Evolutionary conservation across 2,888 invertebrate genomes (phyloP).

Genomic region (Pelosia muscerda): DNA sequence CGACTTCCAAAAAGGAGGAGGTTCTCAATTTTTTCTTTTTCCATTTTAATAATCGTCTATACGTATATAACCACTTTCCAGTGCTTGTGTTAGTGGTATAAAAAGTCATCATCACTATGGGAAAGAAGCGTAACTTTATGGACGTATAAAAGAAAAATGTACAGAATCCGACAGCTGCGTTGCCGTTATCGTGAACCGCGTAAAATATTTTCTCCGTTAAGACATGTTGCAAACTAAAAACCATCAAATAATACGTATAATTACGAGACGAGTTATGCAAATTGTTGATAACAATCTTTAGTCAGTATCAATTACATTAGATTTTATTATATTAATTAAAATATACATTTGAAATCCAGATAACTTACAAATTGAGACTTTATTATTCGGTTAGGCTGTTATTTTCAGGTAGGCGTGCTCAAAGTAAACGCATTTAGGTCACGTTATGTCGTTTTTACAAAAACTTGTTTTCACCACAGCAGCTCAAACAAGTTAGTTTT

Average conservation of each 20-base stretch:
- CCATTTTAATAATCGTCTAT: too few species aligned
- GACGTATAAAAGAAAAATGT: neutral
- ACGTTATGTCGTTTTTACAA: neutral
- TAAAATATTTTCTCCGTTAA: neutral
- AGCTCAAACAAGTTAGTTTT: too few species aligned
- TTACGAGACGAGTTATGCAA: slow-evolving; percentile 35
- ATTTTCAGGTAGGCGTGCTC: neutral
- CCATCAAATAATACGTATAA: slow-evolving; percentile 40
- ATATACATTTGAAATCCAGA: slow-evolving; percentile 12
- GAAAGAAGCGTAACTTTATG: neutral
- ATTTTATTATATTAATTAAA: slow-evolving; percentile 14
- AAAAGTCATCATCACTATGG: neutral
- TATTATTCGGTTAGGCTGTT: neutral
- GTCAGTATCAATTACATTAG: slow-evolving; percentile 35
- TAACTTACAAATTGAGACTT: slow-evolving; percentile 11
- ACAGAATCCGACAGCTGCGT: neutral
- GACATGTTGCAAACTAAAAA: slow-evolving; percentile 24
- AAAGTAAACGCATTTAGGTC: neutral
- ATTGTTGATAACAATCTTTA: slow-evolving; percentile 27
- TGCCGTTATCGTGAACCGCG: neutral
- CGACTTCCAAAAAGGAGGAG: too few species aligned
- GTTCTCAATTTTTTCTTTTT: too few species aligned
- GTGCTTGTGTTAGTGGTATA: too few species aligned
- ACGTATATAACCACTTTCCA: too few species aligned
- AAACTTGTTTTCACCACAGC: too few species aligned